Base-by-base conservation (phyloP, 2,113 vertebrate genomes). In the Eurystomus gularis region DNA sequence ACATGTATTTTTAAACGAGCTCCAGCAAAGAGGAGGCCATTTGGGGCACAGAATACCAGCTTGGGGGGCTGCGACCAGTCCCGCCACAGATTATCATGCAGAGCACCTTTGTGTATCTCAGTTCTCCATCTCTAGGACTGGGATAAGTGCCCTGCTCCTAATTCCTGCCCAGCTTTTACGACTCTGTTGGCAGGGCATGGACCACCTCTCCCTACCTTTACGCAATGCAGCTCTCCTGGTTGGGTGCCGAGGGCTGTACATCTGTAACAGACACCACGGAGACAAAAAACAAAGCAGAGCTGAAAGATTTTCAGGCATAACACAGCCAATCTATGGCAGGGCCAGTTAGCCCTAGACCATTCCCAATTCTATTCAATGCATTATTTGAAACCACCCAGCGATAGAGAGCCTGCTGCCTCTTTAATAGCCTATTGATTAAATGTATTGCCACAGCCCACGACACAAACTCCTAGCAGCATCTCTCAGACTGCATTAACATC, bases 1-100 rank as follows among this genome's bases (percentile, higher is more conserved):
- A 91, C 93, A 91, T 76, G 84, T 89, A 91, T 94, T 95, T 96
- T 97, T 95, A 93, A 95, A 96, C 84, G 60, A 64, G 73, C 82
- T 96, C 75, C 84, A 85, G 70, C 82, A 57, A 52, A 37, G 73
- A 93, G 24, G 52, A 78, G 84, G 40, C 75, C 54, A 31, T 71
- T 39, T 79, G 78, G 78, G 82, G 87, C 70, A 65, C 57, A 58
- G 65, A 81, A 78, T 31, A 85, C 14, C 55, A 69, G 69, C 77
- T 54, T 4, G 51, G 77, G 57, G 81, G 73, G 83, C 83, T 92
- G 83, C 60, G 84, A 84, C 29, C 73, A 58, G 69, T 17, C 13
- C 51, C 2, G 8, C 33, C 40, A 57, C 31, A 55, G 52, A 82
- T 49, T 35, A 49, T 71, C 44, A 62, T 64, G 70, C 73, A 90